These are phyloP conservation scores for Holothuria leucospilota DNA, from an alignment of 53 echinoderm and acorn worm species.

Conservation along the genomic window DNA sequence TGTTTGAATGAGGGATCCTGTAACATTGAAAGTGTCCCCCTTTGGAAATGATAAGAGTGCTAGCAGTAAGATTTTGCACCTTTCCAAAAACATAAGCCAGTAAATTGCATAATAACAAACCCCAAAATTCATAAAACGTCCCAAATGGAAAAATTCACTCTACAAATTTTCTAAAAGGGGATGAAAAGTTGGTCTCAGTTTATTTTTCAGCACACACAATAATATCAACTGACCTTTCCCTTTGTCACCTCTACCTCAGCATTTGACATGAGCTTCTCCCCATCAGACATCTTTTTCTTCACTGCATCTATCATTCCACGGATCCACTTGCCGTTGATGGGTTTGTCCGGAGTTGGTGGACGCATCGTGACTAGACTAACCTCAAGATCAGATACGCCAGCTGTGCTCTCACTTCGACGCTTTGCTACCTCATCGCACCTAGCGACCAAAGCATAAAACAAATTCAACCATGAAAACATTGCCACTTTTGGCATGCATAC, in stretches of 20 bases:
- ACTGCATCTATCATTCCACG: conserved; percentile 70
- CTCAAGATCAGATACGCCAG: conserved; percentile 69
- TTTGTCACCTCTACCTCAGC: conserved; percentile 68
- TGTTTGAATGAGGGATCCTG: no score
- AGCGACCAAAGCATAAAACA: background rate
- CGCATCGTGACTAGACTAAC: conserved; percentile 72
- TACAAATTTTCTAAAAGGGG: no score
- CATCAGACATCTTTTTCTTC: conserved; percentile 69
- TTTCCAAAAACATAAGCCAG: no score
- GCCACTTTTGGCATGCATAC: no score
- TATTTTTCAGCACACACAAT: no score
- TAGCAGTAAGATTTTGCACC: no score
- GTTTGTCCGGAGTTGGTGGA: conserved; percentile 76
- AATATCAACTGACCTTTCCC: conserved; percentile 64
- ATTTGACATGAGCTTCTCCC: conserved; percentile 57
- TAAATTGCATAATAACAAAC: no score
- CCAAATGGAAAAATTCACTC: no score
- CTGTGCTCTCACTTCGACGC: conserved; percentile 57
- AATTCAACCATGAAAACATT: background rate
- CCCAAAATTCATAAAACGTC: no score
- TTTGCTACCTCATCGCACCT: conserved; percentile 75
- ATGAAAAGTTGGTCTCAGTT: no score
- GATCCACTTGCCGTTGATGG: conserved; percentile 87
- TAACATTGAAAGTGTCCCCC: no score
- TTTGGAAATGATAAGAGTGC: no score